These are phyloP conservation scores for Lepidurus arcticus DNA, from an alignment of 1,140 invertebrate genomes.

Conservation along the genomic window DNA sequence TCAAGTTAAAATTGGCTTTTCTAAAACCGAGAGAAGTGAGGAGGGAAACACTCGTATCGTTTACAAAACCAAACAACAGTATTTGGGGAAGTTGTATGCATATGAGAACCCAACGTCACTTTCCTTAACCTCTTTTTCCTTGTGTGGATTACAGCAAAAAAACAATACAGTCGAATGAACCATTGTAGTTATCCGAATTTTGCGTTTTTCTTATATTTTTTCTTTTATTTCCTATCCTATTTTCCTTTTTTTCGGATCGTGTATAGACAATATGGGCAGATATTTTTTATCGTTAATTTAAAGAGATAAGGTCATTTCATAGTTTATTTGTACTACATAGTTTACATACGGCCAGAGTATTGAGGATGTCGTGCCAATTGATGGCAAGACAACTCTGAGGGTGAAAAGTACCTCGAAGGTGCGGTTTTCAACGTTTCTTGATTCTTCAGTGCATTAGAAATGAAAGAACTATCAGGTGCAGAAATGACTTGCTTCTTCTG, in stretches of 20 bases:
- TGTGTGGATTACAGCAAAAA: not conserved
- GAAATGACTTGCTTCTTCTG: slow-evolving; percentile 5
- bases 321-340: slow-evolving; percentile 19
- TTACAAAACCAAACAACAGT: slow-evolving; percentile 14
- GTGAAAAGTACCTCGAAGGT: slow-evolving; percentile 2
- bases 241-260: not conserved
- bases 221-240: not conserved
- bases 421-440: not conserved
- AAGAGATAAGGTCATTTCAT: no score
- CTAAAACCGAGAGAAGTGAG: not conserved
- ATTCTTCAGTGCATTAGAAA: not conserved
- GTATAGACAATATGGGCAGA: no score
- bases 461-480: slow-evolving; percentile 9
- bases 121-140: not conserved
- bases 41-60: slow-evolving; percentile 2
- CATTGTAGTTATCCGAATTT: slow-evolving; percentile 14
- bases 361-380: not conserved
- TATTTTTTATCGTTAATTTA: no score
- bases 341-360: slow-evolving; percentile 14
- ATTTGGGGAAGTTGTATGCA: not conserved
- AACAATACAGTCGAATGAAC: slow-evolving; percentile 22
- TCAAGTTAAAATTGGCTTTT: slow-evolving; percentile 3
- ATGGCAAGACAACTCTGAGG: not conserved
- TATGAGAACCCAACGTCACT: not conserved
- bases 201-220: not conserved